phyloP scores from a whole-genome alignment of 2,888 invertebrate genomes.

The Plagodis pulveraria region DNA sequence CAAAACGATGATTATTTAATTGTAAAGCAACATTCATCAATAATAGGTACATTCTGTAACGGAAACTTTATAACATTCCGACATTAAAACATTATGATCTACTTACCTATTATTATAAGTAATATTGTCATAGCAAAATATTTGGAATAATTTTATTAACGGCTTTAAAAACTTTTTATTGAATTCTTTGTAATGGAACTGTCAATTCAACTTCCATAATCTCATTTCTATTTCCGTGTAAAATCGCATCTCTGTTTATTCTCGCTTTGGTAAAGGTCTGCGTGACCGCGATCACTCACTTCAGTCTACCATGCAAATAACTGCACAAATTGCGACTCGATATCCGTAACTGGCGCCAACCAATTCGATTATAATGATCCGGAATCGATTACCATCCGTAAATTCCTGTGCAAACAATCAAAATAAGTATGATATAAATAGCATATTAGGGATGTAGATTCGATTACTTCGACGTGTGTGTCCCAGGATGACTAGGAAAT shows the following conservation, averaged over 20 bases:
- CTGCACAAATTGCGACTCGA: constrained; percentile 73
- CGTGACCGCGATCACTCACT: constrained; percentile 67
- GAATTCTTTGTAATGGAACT: background rate
- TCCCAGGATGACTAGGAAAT: constrained; percentile 3
- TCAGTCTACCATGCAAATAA: constrained; percentile 70
- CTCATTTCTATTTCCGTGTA: constrained; percentile 38
- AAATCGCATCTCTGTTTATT: constrained; percentile 63
- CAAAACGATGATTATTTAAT: no score
- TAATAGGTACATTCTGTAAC: no score
- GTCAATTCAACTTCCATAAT: background rate
- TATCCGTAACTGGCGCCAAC: constrained; percentile 67
- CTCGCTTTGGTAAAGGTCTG: constrained; percentile 62
- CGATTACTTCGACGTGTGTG: constrained; percentile 4
- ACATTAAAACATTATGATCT: no score
- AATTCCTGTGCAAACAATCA: constrained; percentile 28
- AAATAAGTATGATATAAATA: constrained; percentile 15
- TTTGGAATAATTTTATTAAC: no score
- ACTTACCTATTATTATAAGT: no score
- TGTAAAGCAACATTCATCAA: no score
- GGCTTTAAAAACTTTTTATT: background rate
- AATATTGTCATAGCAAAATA: no score
- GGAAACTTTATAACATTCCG: no score
- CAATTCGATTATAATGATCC: constrained; percentile 70
- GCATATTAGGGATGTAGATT: constrained; percentile 9
- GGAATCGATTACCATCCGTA: constrained; percentile 65